phyloP scores from a whole-genome alignment of 2,797 vertebrate genomes.

The Uromys caudimaculatus region DNA sequence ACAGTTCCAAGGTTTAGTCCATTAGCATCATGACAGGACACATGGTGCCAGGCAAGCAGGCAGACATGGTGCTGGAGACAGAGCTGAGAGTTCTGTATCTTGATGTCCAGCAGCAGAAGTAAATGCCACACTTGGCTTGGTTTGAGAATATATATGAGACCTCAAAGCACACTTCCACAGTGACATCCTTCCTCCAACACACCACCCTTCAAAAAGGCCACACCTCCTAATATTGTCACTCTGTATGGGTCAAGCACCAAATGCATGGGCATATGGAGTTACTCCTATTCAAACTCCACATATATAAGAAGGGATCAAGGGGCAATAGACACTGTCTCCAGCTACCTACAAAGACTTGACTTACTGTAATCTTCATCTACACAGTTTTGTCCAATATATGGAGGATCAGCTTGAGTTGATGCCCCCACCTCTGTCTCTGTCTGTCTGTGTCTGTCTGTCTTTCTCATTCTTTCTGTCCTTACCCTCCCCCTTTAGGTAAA shows the following conservation, averaged over 20 bases:
- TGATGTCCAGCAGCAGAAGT: background rate
- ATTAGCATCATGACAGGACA: background rate
- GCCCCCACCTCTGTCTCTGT: background rate
- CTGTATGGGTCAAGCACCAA: background rate
- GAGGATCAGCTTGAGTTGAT: background rate
- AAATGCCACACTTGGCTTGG: background rate
- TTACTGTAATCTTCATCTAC: background rate
- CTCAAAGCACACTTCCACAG: background rate
- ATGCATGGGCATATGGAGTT: background rate
- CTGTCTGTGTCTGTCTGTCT: background rate
- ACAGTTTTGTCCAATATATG: background rate
- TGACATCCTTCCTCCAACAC: background rate
- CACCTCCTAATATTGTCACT: background rate
- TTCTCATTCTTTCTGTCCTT: background rate
- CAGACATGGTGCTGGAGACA: background rate
- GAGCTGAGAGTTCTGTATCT: background rate
- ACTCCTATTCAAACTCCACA: background rate
- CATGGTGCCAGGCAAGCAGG: background rate
- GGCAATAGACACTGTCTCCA: accelerated
- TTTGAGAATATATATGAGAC: background rate
- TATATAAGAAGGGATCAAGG: too few relatives aligned
- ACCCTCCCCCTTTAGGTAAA: background rate
- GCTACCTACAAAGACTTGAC: background rate
- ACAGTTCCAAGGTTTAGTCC: background rate
- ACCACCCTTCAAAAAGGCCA: background rate